These are phyloP conservation scores for Lophius piscatorius DNA, from an alignment of 2,113 vertebrate species.

Conservation along the genomic window DNA sequence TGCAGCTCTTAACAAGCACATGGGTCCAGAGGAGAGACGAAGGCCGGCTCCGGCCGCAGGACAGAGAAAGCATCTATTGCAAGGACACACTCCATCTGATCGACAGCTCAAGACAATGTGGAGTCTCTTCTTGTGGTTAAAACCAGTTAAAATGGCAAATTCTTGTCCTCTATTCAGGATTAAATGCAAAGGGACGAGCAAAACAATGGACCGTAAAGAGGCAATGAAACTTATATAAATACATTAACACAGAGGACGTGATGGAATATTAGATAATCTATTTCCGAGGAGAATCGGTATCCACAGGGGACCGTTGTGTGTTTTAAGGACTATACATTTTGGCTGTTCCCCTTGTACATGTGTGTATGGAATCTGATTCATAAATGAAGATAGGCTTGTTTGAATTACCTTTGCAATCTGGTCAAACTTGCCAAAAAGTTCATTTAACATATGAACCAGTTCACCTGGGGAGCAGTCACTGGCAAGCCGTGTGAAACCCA, in stretches of 20 bases:
- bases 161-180: not conserved
- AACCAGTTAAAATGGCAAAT: not conserved
- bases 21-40: not conserved
- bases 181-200: no score
- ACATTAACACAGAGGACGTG: not conserved
- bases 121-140: not conserved
- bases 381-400: not conserved
- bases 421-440: conserved; percentile 98
- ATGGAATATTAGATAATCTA: no score
- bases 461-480: conserved; percentile 97
- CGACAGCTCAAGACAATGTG: conserved; percentile 13
- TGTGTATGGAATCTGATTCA: not conserved
- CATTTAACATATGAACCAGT: conserved; percentile 95
- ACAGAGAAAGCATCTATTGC: conserved; percentile 12
- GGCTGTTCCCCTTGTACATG: not conserved
- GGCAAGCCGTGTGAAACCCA: conserved; percentile 95
- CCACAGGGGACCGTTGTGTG: not conserved
- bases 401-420: conserved; percentile 94
- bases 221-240: no score
- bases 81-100: conserved; percentile 23
- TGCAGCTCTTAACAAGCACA: conserved; percentile 16
- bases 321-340: not conserved
- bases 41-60: conserved; percentile 40
- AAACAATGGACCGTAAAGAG: no score
- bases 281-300: no score